phyloP scores from a whole-genome alignment of 1,140 invertebrate species.

The Drosophila cardini region DNA sequence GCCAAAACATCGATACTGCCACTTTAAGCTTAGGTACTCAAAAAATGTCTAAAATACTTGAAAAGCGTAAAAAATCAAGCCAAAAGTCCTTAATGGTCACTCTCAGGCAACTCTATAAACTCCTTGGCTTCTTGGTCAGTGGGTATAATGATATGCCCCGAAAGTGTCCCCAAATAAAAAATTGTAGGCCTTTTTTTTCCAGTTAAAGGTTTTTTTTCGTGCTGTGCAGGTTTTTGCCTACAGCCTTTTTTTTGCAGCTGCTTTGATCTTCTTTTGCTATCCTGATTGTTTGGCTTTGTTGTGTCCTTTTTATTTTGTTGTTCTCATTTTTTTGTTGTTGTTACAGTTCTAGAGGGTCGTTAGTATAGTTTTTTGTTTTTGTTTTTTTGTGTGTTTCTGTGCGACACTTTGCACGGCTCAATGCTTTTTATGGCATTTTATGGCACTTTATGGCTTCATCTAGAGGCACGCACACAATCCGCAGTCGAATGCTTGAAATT shows the following conservation, averaged over 20 bases:
- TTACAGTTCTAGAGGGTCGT: slow-evolving; percentile 23
- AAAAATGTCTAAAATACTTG: not conserved
- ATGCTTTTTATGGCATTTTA: slow-evolving; percentile 56
- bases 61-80: not conserved
- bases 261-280: slow-evolving; percentile 66
- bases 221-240: slow-evolving; percentile 48
- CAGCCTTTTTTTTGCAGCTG: slow-evolving; percentile 53
- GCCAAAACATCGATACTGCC: too few relatives aligned
- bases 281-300: slow-evolving; percentile 44
- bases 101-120: slow-evolving; percentile 5
- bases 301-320: slow-evolving; percentile 61
- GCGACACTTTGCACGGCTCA: slow-evolving; percentile 66
- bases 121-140: slow-evolving; percentile 5
- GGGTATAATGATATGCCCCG: slow-evolving; percentile 16
- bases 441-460: slow-evolving; percentile 47
- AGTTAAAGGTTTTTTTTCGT: slow-evolving; percentile 13
- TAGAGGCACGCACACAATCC: slow-evolving; percentile 28
- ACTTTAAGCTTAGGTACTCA: not conserved
- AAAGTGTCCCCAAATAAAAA: slow-evolving; percentile 18
- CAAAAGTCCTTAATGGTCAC: not conserved
- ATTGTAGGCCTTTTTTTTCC: slow-evolving; percentile 8
- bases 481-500: not conserved
- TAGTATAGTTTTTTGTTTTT: slow-evolving; percentile 33
- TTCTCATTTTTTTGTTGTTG: not conserved
- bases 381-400: too few relatives aligned